Base-by-base conservation (phyloP, 2,797 vertebrate genomes). In the Aplochiton taeniatus region DNA sequence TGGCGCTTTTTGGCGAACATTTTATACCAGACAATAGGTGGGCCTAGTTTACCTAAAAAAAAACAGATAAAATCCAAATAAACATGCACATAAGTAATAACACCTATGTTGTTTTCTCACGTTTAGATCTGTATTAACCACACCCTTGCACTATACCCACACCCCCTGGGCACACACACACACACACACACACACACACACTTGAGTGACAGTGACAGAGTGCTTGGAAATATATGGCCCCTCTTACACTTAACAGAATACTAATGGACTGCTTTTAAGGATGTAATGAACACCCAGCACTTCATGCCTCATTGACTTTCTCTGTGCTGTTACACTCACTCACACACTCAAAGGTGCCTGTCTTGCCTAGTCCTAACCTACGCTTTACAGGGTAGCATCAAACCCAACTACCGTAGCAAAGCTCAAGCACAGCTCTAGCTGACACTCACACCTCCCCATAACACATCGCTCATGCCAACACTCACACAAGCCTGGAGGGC, bases 231-330 rank as follows among this genome's bases (percentile, higher is more conserved):
- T 85, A 75, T 82, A 85, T 85, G 61, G 60, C 59, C 52, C 75
- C 19, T 84, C 82, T 80, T 79, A 84, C 79, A 77, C 73, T 73
- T 58, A 67, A 78, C 61, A 14, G 59, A 82, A 81, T 75, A 72
- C 76, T 85, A 86, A 84, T 84, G 81, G 78, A 67, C 50, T 66
- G 78, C 81, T 83, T 87, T 87, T 79, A 79, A 82, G 74, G 76
- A 72, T 79, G 81, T 82, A 84, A 88, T 79, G 63, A 72, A 83
- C 73, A 87, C 83, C 56, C 60, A 71, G 60, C 65, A 72, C 82
- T 85, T 75, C 72, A 84, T 76, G 75, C 83, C 53, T 85, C 82
- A 83, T 62, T 81, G 77, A 74, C 65, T 85, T 75, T 83, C 73
- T 76, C 70, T 72, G 60, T 65, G 56, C 55, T 83, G 78, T 71